These are phyloP conservation scores for Antheraea mylitta DNA, from an alignment of 1,140 invertebrate species.

Conservation along the genomic window DNA sequence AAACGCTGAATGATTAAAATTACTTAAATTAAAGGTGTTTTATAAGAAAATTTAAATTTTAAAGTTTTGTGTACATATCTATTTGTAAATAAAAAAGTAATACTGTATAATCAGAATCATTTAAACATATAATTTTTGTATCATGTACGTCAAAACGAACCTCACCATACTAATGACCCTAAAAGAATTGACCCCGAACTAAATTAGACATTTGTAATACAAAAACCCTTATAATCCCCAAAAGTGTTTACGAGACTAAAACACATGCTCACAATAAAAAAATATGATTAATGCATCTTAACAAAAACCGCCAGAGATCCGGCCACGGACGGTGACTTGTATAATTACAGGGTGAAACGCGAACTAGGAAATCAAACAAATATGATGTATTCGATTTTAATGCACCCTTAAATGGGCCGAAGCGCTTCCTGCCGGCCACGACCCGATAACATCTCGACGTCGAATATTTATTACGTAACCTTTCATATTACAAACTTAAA, in stretches of 20 bases:
- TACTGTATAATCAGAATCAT: constrained; percentile 23
- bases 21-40: too few species aligned
- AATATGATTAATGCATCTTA: constrained; percentile 72
- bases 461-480: constrained; percentile 61
- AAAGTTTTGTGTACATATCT: too few species aligned
- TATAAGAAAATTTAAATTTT: too few species aligned
- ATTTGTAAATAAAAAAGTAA: background rate
- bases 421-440: constrained; percentile 68
- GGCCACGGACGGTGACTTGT: constrained; percentile 70
- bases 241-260: constrained; percentile 68
- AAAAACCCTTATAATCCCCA: constrained; percentile 61
- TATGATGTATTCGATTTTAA: constrained; percentile 79
- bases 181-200: constrained; percentile 50
- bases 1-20: too few species aligned
- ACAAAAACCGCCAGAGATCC: constrained; percentile 65
- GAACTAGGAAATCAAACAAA: constrained; percentile 79
- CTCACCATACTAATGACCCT: constrained; percentile 56
- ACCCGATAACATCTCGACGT: constrained; percentile 67
- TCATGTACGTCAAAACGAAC: constrained; percentile 30
- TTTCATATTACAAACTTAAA: constrained; percentile 46
- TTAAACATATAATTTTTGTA: constrained; percentile 39
- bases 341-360: constrained; percentile 77
- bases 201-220: constrained; percentile 65
- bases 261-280: constrained; percentile 68
- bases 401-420: constrained; percentile 76